Conservation (phyloP, 1,140 invertebrate genomes). For the Ceratoteleas bidentatus region DNA sequence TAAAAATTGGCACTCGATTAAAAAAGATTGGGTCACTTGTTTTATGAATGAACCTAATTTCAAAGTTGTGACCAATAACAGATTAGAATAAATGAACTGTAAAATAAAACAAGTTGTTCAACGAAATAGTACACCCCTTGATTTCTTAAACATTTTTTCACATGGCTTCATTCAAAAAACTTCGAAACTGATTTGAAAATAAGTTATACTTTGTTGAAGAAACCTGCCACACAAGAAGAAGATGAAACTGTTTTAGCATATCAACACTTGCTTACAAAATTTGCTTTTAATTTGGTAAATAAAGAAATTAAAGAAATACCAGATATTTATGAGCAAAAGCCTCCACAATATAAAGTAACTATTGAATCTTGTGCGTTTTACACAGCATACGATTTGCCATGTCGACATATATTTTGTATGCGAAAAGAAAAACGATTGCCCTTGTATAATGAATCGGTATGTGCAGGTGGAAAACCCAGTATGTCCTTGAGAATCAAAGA, state of each 20-base stretch:
- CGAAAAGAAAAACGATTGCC: too few relatives aligned
- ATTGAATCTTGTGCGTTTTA: too few relatives aligned
- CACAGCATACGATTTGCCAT: too few relatives aligned
- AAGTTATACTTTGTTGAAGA: background rate
- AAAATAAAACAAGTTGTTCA: slow-evolving; percentile 23
- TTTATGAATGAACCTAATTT: slow-evolving; percentile 7
- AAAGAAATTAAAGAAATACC: slow-evolving; percentile 2
- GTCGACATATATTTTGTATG: too few relatives aligned
- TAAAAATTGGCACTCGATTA: slow-evolving; percentile 9
- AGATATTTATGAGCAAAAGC: too few relatives aligned
- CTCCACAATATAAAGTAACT: too few relatives aligned
- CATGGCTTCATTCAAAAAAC: slow-evolving; percentile 21
- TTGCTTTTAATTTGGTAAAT: slow-evolving; percentile 7
- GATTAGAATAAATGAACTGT: slow-evolving; percentile 1
- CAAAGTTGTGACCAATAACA: slow-evolving; percentile 8
- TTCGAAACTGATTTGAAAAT: slow-evolving; percentile 11
- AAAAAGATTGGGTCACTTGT: slow-evolving; percentile 14
- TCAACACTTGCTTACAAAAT: background rate
- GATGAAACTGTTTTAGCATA: background rate
- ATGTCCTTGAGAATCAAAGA: too few relatives aligned
- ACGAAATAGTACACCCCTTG: background rate
- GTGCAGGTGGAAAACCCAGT: too few relatives aligned
- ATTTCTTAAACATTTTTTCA: slow-evolving; percentile 15
- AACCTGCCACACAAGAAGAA: background rate
- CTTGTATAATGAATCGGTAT: too few relatives aligned